phyloP scores from a whole-genome alignment of 1,140 invertebrate species.

The Aphis craccivora region DNA sequence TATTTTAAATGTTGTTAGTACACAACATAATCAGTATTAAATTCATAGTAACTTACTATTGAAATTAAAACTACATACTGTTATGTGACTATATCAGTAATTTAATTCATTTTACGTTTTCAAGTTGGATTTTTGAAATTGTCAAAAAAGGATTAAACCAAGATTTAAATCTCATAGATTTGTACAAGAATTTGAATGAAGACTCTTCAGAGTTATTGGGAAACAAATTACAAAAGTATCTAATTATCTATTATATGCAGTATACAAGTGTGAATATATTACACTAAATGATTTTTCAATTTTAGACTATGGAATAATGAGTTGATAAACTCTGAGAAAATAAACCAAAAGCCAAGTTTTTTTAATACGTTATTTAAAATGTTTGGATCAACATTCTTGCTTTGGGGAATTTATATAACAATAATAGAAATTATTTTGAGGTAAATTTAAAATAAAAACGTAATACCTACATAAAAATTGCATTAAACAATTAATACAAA shows the following conservation, averaged over 20 bases:
- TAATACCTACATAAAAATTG: too few species aligned
- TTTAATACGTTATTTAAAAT: background rate
- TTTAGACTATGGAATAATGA: constrained; percentile 11
- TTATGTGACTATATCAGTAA: background rate
- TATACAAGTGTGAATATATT: background rate
- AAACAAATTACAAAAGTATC: background rate
- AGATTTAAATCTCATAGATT: constrained; percentile 2
- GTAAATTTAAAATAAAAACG: background rate
- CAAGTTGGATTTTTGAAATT: background rate
- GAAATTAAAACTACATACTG: background rate
- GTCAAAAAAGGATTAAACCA: constrained; percentile 22
- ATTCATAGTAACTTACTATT: background rate
- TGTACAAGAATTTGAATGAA: background rate
- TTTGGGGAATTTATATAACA: background rate
- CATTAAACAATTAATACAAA: too few species aligned
- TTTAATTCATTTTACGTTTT: background rate
- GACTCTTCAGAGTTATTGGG: background rate
- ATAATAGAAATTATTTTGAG: background rate
- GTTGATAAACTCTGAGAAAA: background rate
- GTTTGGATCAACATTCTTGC: background rate
- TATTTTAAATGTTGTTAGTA: background rate
- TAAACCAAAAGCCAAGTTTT: background rate
- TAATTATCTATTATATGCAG: background rate
- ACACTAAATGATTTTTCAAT: background rate
- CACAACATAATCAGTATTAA: too few species aligned